Evolutionary conservation across 2,113 vertebrate species (phyloP).

Genomic region (Bombycilla garrulus): DNA sequence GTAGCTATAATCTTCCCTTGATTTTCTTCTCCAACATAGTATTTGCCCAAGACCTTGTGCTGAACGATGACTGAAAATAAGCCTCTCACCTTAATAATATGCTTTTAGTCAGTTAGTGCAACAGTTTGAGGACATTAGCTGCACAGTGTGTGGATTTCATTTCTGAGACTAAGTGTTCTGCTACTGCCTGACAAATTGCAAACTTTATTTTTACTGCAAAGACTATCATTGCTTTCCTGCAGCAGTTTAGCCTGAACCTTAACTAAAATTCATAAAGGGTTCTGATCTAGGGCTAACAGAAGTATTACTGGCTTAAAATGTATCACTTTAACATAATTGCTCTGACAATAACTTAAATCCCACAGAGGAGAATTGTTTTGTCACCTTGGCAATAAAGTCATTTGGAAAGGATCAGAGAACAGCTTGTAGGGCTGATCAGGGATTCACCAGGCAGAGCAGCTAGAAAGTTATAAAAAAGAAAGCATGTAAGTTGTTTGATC

Average conservation of each 20-base stretch:
- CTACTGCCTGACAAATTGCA: neutral
- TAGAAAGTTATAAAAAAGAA: constrained; percentile 1
- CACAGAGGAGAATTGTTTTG: neutral
- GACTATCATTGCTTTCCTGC: neutral
- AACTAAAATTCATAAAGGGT: neutral
- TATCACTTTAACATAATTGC: neutral
- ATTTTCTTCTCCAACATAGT: neutral
- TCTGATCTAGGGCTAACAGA: neutral
- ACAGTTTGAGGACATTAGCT: neutral
- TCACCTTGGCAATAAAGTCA: constrained; percentile 40
- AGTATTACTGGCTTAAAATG: constrained; percentile 12
- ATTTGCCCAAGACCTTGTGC: neutral
- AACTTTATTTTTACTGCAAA: neutral
- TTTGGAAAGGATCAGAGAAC: constrained; percentile 40
- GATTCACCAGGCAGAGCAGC: neutral
- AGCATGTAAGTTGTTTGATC: constrained; percentile 15
- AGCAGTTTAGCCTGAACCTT: neutral
- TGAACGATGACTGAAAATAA: neutral
- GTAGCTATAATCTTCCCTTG: neutral
- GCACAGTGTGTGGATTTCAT: neutral
- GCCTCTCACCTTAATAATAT: neutral
- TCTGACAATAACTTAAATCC: constrained; percentile 7
- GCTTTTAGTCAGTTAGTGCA: neutral
- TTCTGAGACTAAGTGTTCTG: neutral
- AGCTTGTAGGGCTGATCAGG: constrained; percentile 26